Evolutionary conservation across 1,140 invertebrate genomes (phyloP).

Genomic region (Semibalanus balanoides): DNA sequence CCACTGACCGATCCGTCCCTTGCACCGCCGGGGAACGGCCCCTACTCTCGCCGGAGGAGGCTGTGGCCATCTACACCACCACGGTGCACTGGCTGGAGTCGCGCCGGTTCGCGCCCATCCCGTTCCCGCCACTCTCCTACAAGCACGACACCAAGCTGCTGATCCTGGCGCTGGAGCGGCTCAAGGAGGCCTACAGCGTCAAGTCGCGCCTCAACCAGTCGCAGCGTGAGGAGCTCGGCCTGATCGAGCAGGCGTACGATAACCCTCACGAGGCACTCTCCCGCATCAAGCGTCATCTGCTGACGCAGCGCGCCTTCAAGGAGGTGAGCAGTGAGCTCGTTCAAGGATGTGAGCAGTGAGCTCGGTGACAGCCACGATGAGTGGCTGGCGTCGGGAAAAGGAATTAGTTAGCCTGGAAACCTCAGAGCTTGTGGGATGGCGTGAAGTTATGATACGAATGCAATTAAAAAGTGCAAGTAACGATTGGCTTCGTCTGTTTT

Average conservation of each 20-base stretch:
- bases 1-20: too few relatives aligned
- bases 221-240: conserved; percentile 92
- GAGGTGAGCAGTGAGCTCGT: conserved; percentile 49
- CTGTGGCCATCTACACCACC: conserved; percentile 98
- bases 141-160: conserved; percentile 98
- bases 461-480: too few relatives aligned
- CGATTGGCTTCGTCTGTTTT: too few relatives aligned
- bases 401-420: too few relatives aligned
- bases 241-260: conserved; percentile 99
- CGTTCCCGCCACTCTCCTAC: conserved; percentile 96
- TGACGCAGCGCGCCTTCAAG: conserved; percentile 96
- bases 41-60: conserved; percentile 98
- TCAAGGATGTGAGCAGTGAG: too few relatives aligned
- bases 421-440: too few relatives aligned
- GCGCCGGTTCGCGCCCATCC: conserved; percentile 92
- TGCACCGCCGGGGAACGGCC: conserved; percentile 57
- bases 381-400: too few relatives aligned
- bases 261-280: conserved; percentile 99
- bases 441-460: too few relatives aligned
- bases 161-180: conserved; percentile 86
- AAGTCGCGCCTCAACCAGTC: conserved; percentile 97
- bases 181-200: conserved; percentile 98
- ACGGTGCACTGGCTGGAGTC: conserved; percentile 99
- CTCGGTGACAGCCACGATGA: too few relatives aligned
- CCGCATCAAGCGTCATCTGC: conserved; percentile 94